A percentile compares a stretch with the other conserved stretches of the same genome.
Evolutionary conservation across 1,140 invertebrate genomes (phyloP).

Genomic region (Zeugodacus cucurbitae): DNA sequence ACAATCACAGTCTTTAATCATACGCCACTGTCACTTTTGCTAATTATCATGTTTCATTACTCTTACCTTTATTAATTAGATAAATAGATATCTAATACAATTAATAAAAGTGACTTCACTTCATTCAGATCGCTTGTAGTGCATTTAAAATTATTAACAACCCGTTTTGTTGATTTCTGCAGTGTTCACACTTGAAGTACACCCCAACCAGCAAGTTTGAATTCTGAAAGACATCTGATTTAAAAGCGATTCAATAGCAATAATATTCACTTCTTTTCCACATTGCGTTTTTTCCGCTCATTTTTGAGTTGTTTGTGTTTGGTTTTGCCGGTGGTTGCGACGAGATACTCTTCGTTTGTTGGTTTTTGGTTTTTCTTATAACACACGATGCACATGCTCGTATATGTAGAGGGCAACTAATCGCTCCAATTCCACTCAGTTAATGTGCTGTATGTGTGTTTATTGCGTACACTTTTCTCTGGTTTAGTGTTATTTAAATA

Average conservation of each 20-base stretch:
- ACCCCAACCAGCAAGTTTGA: conserved; percentile 43
- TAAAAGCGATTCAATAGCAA: conserved; percentile 40
- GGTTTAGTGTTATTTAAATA: neutral
- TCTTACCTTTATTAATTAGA: too few relatives aligned
- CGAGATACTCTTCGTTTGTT: neutral
- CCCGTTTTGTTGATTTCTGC: conserved; percentile 5
- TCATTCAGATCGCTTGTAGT: too few relatives aligned
- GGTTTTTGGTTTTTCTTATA: neutral
- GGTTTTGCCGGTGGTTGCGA: neutral
- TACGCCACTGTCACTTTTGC: too few relatives aligned
- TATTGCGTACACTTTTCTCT: neutral
- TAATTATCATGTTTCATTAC: too few relatives aligned
- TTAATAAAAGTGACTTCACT: too few relatives aligned
- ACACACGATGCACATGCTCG: neutral
- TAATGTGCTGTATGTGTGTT: neutral
- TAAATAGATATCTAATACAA: too few relatives aligned
- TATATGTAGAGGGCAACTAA: neutral
- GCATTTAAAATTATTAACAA: neutral
- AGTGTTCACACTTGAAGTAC: conserved; percentile 28
- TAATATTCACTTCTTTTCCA: conserved; percentile 41
- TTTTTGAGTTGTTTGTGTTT: conserved; percentile 24
- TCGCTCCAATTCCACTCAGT: neutral
- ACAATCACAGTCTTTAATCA: too few relatives aligned
- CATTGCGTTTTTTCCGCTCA: neutral
- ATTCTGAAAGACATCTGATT: conserved; percentile 46